These are phyloP conservation scores for Megalopta genalis DNA, from an alignment of 1,140 invertebrate species.

Conservation along the genomic window DNA sequence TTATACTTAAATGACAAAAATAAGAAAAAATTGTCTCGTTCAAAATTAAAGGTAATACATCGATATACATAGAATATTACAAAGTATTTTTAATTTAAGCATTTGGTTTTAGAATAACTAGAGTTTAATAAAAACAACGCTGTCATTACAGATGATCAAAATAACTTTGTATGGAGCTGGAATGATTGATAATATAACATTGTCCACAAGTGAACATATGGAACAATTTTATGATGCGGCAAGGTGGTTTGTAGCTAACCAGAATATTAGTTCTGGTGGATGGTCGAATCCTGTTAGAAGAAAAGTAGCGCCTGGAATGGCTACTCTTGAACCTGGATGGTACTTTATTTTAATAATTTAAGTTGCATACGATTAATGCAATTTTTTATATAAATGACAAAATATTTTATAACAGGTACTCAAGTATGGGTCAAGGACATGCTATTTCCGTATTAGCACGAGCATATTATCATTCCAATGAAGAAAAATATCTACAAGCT, in stretches of 20 bases:
- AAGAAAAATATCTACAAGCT: slow-evolving; percentile 88
- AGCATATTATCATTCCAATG: slow-evolving; percentile 91
- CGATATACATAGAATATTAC: neutral
- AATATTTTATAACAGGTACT: slow-evolving; percentile 84
- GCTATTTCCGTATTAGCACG: slow-evolving; percentile 95
- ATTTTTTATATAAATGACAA: slow-evolving; percentile 5
- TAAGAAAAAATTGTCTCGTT: slow-evolving; percentile 86
- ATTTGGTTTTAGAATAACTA: slow-evolving; percentile 8
- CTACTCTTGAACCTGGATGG: slow-evolving; percentile 92
- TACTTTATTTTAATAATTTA: slow-evolving; percentile 65
- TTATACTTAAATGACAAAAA: slow-evolving; percentile 84
- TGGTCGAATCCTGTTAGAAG: slow-evolving; percentile 94
- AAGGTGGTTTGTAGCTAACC: slow-evolving; percentile 94
- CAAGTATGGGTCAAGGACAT: slow-evolving; percentile 98
- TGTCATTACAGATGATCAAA: slow-evolving; percentile 79
- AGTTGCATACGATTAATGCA: neutral
- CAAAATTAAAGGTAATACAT: slow-evolving; percentile 86
- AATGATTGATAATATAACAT: slow-evolving; percentile 89
- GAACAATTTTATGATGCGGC: slow-evolving; percentile 95
- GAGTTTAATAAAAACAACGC: neutral
- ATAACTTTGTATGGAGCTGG: slow-evolving; percentile 89
- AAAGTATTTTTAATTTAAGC: neutral
- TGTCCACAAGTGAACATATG: slow-evolving; percentile 91
- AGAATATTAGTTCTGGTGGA: slow-evolving; percentile 89
- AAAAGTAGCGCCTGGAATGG: slow-evolving; percentile 87